Percentiles rank a stretch among this genome's conserved stretches.
These are phyloP conservation scores for Trematocara nigrifrons DNA, from an alignment of 2,113 vertebrate species.

Conservation along the genomic window DNA sequence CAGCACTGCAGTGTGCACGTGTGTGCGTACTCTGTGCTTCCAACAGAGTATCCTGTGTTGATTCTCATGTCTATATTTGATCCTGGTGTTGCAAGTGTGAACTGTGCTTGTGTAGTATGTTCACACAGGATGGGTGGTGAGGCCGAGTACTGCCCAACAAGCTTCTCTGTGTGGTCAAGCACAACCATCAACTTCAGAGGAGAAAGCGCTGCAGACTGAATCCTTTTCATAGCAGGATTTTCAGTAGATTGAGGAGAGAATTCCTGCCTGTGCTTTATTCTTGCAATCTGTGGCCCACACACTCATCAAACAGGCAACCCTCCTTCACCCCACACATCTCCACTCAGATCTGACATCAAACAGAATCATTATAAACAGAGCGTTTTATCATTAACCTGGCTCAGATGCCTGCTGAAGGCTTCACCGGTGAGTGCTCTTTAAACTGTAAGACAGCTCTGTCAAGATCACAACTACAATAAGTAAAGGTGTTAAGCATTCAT, in stretches of 20 bases:
- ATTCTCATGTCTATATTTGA: not conserved
- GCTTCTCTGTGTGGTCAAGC: not conserved
- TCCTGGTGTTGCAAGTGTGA: not conserved
- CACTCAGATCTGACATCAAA: constrained; percentile 42
- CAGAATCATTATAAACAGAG: constrained; percentile 7
- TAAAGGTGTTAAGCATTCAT: not conserved
- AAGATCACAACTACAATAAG: constrained; percentile 23
- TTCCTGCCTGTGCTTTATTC: constrained; percentile 8
- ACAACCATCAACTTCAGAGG: constrained; percentile 23
- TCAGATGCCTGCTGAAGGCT: constrained; percentile 17
- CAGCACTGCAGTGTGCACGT: constrained; percentile 50
- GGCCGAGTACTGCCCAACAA: not conserved
- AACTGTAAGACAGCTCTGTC: not conserved
- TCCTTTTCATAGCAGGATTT: constrained; percentile 31
- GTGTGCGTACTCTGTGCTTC: not conserved
- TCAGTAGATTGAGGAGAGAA: constrained; percentile 32
- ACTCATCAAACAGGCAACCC: constrained; percentile 22
- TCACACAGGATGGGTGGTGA: not conserved
- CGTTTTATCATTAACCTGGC: constrained; percentile 40
- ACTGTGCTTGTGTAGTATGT: not conserved
- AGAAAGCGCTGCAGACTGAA: constrained; percentile 4
- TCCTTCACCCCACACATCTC: constrained; percentile 17
- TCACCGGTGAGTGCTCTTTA: not conserved
- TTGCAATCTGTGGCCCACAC: constrained; percentile 12
- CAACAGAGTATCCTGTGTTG: not conserved